A percentile compares a stretch with the other conserved stretches of the same genome.
phyloP scores from a whole-genome alignment of 2,797 vertebrate genomes.

The Lepus oiostolus region DNA sequence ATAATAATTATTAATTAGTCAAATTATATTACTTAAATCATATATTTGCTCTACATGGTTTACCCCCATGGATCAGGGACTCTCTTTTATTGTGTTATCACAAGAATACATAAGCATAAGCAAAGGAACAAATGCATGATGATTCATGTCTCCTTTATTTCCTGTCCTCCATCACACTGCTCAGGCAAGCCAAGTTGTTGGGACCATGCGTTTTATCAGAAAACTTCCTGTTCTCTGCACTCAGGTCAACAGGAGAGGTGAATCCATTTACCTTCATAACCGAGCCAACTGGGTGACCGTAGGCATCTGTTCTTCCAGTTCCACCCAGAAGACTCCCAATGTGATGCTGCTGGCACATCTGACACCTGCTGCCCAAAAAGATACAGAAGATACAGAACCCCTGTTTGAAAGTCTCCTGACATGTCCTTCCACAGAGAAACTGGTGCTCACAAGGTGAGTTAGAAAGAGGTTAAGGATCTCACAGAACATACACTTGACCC shows the following conservation, averaged over 20 bases:
- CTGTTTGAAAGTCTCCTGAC: slow-evolving; percentile 62
- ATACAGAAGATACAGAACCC: slow-evolving; percentile 4
- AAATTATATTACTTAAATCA: neutral
- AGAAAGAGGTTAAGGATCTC: slow-evolving; percentile 16
- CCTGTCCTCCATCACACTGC: neutral
- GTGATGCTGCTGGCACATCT: slow-evolving; percentile 82
- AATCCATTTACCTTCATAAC: slow-evolving; percentile 85
- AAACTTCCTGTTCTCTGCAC: slow-evolving; percentile 50
- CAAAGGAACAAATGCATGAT: neutral
- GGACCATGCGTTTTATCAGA: neutral
- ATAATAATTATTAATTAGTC: neutral
- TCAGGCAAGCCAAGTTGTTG: neutral
- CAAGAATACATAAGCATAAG: neutral
- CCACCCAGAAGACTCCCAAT: slow-evolving; percentile 64
- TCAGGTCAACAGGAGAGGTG: slow-evolving; percentile 84
- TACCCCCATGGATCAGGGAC: neutral
- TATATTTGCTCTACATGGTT: neutral
- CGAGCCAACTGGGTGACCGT: slow-evolving; percentile 81
- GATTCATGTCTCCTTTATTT: neutral
- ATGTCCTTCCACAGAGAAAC: slow-evolving; percentile 34
- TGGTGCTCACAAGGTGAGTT: slow-evolving; percentile 85
- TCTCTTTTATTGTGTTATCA: neutral
- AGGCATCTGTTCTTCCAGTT: slow-evolving; percentile 80
- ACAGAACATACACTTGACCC: neutral
- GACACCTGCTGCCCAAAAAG: neutral